Evolutionary conservation across 2,888 invertebrate genomes (phyloP).

Genomic region (Galeruca laticollis): DNA sequence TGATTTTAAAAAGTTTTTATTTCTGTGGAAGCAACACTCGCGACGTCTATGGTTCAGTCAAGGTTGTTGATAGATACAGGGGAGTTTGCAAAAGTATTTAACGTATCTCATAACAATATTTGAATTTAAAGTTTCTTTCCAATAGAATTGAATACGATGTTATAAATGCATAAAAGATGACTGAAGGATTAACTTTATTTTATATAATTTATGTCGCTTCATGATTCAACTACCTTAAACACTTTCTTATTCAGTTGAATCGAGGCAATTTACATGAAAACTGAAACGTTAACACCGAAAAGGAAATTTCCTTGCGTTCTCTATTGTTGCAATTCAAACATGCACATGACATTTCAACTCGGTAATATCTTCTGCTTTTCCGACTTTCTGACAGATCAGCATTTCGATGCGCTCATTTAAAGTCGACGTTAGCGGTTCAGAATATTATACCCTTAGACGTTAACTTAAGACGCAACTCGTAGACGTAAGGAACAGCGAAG

Average conservation of each 20-base stretch:
- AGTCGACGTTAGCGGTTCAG: conserved; percentile 43
- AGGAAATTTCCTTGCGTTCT: conserved; percentile 17
- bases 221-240: neutral
- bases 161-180: too few relatives aligned
- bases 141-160: too few relatives aligned
- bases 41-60: too few relatives aligned
- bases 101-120: too few relatives aligned
- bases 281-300: conserved; percentile 1
- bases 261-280: conserved; percentile 2
- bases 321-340: conserved; percentile 36
- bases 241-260: neutral
- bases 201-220: too few relatives aligned
- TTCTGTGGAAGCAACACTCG: too few relatives aligned
- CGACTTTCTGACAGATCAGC: conserved; percentile 44
- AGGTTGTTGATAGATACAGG: too few relatives aligned
- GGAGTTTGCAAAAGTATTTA: too few relatives aligned
- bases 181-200: too few relatives aligned
- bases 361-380: conserved; percentile 49
- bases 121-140: too few relatives aligned
- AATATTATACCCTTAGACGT: conserved; percentile 10
- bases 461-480: conserved; percentile 18
- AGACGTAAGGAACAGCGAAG: conserved; percentile 36
- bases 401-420: conserved; percentile 51
- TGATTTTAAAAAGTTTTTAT: too few relatives aligned
- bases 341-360: conserved; percentile 50